Conservation (phyloP, 2,797 vertebrate genomes). For the Bucorvus abyssinicus region DNA sequence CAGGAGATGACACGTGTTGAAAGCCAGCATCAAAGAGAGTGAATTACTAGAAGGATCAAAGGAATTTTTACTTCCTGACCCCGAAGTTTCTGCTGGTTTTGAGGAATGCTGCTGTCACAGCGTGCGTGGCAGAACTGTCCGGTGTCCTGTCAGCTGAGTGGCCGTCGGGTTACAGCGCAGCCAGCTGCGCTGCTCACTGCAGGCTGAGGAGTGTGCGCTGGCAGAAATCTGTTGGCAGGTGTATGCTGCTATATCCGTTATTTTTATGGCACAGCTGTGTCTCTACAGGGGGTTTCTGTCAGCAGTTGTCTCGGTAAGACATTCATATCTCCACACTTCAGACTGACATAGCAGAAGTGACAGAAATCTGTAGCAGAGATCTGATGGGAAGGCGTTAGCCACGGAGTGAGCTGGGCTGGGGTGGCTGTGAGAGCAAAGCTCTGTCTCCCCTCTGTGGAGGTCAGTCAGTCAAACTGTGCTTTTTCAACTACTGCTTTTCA, state of each 20-base stretch:
- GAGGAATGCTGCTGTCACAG: background rate
- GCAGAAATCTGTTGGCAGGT: background rate
- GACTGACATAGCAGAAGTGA: background rate
- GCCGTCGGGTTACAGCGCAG: background rate
- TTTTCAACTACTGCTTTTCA: background rate
- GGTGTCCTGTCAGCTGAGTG: background rate
- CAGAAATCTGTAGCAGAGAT: background rate
- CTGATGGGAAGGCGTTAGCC: background rate
- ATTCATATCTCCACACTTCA: background rate
- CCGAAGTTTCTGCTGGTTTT: background rate
- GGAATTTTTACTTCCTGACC: conserved; percentile 21
- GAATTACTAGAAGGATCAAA: conserved; percentile 36
- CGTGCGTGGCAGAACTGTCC: background rate
- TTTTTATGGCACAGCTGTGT: background rate
- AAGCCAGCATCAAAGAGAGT: conserved; percentile 15
- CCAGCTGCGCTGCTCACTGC: background rate
- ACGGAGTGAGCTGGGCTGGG: background rate
- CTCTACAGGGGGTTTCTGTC: background rate
- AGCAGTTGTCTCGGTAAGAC: background rate
- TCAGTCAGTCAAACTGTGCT: rapidly evolving
- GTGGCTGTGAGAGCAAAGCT: background rate
- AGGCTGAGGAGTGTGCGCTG: background rate
- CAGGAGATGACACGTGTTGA: conserved; percentile 7
- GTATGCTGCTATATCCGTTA: rapidly evolving
- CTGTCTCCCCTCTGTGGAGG: background rate